Percentiles rank a stretch among this genome's conserved stretches.
phyloP scores from a whole-genome alignment of 2,113 vertebrate species.

The Synchiropus splendidus region DNA sequence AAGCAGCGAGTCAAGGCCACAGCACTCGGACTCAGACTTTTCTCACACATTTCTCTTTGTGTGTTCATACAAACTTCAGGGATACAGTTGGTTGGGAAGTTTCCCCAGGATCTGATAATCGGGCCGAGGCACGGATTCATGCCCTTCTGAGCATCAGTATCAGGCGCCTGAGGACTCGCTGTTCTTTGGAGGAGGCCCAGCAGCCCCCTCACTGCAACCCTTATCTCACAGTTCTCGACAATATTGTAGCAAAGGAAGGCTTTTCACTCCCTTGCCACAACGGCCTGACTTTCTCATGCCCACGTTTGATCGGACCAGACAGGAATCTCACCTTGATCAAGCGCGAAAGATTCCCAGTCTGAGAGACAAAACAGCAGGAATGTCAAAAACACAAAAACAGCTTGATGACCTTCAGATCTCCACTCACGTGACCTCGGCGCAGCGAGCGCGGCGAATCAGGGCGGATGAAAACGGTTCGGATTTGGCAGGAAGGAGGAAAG shows the following conservation, averaged over 20 bases:
- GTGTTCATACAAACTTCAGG: too few relatives aligned
- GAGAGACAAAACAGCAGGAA: constrained; percentile 15
- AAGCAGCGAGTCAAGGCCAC: too few relatives aligned
- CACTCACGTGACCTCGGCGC: constrained; percentile 12
- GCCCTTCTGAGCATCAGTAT: constrained; percentile 29
- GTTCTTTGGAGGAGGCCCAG: constrained; percentile 59
- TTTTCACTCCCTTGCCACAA: constrained; percentile 44
- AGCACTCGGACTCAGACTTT: too few relatives aligned
- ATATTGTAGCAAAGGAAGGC: constrained; percentile 31
- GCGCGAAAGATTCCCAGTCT: constrained; percentile 7
- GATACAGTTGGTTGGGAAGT: too few relatives aligned
- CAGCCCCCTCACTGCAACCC: constrained; percentile 18
- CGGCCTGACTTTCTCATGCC: constrained; percentile 30
- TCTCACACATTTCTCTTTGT: too few relatives aligned
- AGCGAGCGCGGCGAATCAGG: constrained; percentile 8
- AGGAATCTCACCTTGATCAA: constrained; percentile 10
- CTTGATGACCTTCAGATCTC: constrained; percentile 25
- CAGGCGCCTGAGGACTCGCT: constrained; percentile 50
- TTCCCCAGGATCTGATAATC: too few relatives aligned
- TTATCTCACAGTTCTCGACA: constrained; percentile 54
- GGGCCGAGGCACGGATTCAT: too few relatives aligned
- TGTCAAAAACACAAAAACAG: constrained; percentile 17
- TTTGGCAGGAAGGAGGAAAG: too few relatives aligned
- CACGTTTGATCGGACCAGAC: constrained; percentile 16
- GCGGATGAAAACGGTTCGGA: too few relatives aligned